Evolutionary conservation across 2,113 vertebrate genomes (phyloP).

Genomic region (Periophthalmodon schlosseri): DNA sequence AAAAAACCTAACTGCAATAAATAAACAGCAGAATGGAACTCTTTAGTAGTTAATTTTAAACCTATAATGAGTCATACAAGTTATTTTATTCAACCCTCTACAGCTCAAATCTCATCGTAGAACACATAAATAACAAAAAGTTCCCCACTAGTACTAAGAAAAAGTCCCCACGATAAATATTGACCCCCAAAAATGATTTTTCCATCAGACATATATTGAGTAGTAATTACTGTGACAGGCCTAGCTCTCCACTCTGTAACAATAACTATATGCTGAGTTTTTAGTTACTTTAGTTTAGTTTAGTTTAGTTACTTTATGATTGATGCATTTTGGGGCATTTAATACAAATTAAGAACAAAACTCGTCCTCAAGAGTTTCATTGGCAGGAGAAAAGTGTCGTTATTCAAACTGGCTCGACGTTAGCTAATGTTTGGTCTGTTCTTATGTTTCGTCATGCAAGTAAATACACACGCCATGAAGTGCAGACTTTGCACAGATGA

Average conservation of each 20-base stretch:
- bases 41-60: too few species aligned
- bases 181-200: too few species aligned
- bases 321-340: slow-evolving; percentile 38
- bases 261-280: slow-evolving; percentile 32
- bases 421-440: slow-evolving; percentile 3
- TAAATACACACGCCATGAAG: neutral
- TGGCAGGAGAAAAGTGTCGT: slow-evolving; percentile 10
- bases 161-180: too few species aligned
- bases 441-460: neutral
- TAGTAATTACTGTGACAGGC: too few species aligned
- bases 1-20: too few species aligned
- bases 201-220: too few species aligned
- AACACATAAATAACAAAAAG: too few species aligned
- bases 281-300: slow-evolving; percentile 20
- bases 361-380: slow-evolving; percentile 16
- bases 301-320: slow-evolving; percentile 43
- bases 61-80: too few species aligned
- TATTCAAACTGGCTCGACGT: slow-evolving; percentile 11
- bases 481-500: slow-evolving; percentile 1
- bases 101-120: too few species aligned
- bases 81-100: too few species aligned
- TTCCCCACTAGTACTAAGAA: too few species aligned
- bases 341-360: slow-evolving; percentile 34
- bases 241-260: slow-evolving; percentile 17
- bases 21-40: too few species aligned